Percentiles rank a stretch among this genome's conserved stretches.
Conservation (phyloP, 2,113 vertebrate genomes). For the Aegithalos caudatus region DNA sequence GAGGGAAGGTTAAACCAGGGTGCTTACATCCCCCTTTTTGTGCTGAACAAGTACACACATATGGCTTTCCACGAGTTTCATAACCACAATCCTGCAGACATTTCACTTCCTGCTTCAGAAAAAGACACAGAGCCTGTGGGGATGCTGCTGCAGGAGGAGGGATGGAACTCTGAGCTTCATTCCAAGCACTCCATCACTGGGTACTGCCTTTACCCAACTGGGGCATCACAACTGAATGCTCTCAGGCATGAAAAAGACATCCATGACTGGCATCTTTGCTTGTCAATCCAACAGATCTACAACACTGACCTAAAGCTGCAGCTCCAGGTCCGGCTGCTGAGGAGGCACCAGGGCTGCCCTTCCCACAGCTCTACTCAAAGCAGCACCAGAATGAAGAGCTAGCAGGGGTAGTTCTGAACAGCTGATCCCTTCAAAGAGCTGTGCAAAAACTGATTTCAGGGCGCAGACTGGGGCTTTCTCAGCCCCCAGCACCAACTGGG, state of each 20-base stretch:
- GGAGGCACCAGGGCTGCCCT: neutral
- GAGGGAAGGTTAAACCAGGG: neutral
- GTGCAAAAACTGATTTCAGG: neutral
- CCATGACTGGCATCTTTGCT: rapidly evolving
- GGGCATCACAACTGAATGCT: neutral
- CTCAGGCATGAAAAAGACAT: neutral
- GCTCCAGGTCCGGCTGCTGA: neutral
- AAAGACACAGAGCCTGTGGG: neutral
- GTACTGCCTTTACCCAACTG: neutral
- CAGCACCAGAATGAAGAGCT: neutral
- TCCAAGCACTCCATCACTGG: neutral
- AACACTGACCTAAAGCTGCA: neutral
- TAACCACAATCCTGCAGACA: neutral
- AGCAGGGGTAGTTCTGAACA: neutral
- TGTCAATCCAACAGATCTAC: neutral
- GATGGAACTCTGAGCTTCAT: too few relatives aligned
- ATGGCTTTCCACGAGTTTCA: neutral
- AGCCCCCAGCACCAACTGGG: neutral
- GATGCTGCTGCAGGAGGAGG: neutral
- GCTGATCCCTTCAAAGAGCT: rapidly evolving
- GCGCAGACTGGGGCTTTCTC: neutral
- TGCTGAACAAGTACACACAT: neutral
- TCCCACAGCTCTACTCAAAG: neutral
- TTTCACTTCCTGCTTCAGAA: neutral
- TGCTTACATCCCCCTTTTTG: neutral